Evolutionary conservation across 1,140 invertebrate species (phyloP), one percentile per base, ranked within the genome.

Genomic region (Teleopsis dalmanni): DNA sequence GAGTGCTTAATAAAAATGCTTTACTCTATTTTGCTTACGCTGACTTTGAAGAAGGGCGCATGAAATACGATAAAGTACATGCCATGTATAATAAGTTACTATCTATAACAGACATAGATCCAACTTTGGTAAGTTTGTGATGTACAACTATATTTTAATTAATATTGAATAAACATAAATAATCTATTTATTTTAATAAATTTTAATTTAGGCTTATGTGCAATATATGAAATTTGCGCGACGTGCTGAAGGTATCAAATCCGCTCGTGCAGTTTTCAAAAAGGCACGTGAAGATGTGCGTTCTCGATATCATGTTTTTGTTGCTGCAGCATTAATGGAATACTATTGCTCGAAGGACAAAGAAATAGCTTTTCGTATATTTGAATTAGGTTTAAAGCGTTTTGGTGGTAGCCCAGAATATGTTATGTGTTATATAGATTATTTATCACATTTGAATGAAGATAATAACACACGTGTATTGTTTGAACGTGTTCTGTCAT

Each of bases 331-430:
- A 1, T 75, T 98, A 0, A 98, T 99, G 93, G 97, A 99, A 75
- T 99, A 99, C 72, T 98, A 98, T 65, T 98, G 95, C 68, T 97
- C 90, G 44, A 99, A 99, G 78, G 95, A 99, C 72, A 95, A 97
- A 73, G 94, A 93, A 68, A 92, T 99, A 46, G 95, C 96, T 1
- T 95, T 98, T 65, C 83, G 94, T 55, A 98, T 99, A 57, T 99
- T 99, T 73, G 95, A 99, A 73, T 75, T 99, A 18, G 97, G 95
- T 1, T 74, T 99, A 13, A 99, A 99, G 72, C 96, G 95, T 70
- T 98, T 94, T 73, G 87, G 85, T 0, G 85, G 92, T 59, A 88
- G 91, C 69, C 87, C 94, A 0, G 92, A 98, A 59, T 99, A 96
- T 66, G 86, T 97, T 47, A 76, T 94, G 44, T 88, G 88, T 62